Conservation (phyloP, 2,797 vertebrate genomes). For the Platalea minor region DNA sequence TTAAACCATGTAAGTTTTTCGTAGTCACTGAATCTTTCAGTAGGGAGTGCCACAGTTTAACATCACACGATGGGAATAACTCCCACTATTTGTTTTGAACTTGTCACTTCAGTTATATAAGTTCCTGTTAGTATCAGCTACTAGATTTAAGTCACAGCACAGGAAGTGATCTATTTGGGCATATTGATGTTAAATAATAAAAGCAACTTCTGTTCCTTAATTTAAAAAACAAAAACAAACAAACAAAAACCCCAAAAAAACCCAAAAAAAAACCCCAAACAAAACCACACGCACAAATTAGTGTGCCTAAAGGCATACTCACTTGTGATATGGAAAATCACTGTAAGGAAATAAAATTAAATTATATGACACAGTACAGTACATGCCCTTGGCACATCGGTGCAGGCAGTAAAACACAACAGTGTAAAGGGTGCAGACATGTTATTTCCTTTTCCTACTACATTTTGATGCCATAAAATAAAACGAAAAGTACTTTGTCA, state of each 20-base stretch:
- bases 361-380: background rate
- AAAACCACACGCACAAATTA: background rate
- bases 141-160: background rate
- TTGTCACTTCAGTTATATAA: background rate
- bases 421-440: background rate
- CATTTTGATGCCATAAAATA: constrained; percentile 21
- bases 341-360: background rate
- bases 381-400: background rate
- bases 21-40: background rate
- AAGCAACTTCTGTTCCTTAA: background rate
- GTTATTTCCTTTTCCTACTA: background rate
- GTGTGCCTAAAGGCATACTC: background rate
- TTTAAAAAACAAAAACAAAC: background rate
- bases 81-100: background rate
- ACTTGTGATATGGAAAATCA: background rate
- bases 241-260: background rate
- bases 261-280: background rate
- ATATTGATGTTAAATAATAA: background rate
- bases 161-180: background rate
- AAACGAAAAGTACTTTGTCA: constrained; percentile 4
- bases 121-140: background rate
- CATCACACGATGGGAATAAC: background rate
- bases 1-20: background rate
- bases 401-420: constrained; percentile 4
- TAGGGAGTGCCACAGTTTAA: background rate